Base-by-base conservation (phyloP, 2,888 invertebrate genomes). In the Epirrhoe alternata region DNA sequence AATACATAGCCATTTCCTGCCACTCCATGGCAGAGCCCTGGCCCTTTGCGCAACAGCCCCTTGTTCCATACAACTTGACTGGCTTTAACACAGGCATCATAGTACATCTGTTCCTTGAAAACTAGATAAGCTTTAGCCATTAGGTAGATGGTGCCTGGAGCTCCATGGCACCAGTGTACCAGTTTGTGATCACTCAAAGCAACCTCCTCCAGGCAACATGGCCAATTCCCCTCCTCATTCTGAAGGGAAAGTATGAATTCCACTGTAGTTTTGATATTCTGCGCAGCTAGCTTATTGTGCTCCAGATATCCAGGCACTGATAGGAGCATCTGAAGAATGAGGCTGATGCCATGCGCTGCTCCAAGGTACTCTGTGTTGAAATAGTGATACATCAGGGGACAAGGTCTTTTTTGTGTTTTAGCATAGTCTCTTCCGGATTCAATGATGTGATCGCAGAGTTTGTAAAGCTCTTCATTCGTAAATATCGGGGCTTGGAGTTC, bases 81-180 rank as follows among this genome's bases (percentile, higher is more conserved):
- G 72, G 96, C 95, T 68, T 92, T 94, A 0, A 95, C 79, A 74
- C 97, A 95, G 0, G 97, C 95, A 17, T 95, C 83, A 33, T 97
- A 86, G 83, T 96, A 98, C 79, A 95, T 96, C 0, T 95, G 90
- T 50, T 97, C 97, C 69, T 95, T 94, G 90, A 95, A 98, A 1
- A 95, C 86, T 35, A 96, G 84, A 83, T 96, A 97, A 0, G 98
- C 97, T 85, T 96, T 96, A 0, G 97, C 97, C 93, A 98, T 94
- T 42, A 97, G 84, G 80, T 97, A 98, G 6, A 97, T 92, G 0
- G 95, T 94, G 0, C 98, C 98, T 7, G 97, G 96, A 8, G 97
- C 97, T 0, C 98, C 98, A 83, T 98, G 98, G 84, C 98, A 98
- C 98, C 98, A 98, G 81, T 98, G 98, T 0, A 98, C 95, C 10